Evolutionary conservation across 1,140 invertebrate genomes (phyloP).

Genomic region (Steinernema khuongi): DNA sequence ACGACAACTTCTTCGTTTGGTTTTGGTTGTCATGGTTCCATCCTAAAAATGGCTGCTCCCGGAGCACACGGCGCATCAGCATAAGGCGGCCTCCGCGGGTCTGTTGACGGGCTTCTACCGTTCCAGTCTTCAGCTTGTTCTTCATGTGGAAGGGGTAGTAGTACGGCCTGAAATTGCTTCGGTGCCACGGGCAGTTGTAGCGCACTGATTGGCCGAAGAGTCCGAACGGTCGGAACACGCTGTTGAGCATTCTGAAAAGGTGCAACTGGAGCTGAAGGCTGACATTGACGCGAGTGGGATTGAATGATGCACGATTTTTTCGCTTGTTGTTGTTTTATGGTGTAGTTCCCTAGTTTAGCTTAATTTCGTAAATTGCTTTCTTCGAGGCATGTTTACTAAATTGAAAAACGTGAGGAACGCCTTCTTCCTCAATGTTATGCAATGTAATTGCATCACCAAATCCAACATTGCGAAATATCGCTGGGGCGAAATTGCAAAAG

Average conservation of each 20-base stretch:
- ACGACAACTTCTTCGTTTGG: constrained; percentile 29
- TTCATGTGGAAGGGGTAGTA: constrained; percentile 49
- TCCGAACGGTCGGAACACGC: constrained; percentile 10
- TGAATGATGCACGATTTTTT: too few species aligned
- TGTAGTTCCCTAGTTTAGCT: too few species aligned
- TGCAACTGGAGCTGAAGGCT: not conserved
- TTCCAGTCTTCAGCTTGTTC: constrained; percentile 32
- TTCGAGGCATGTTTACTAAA: too few species aligned
- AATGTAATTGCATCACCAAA: too few species aligned
- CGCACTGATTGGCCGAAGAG: constrained; percentile 32
- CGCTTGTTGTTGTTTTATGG: too few species aligned
- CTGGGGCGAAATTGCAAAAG: too few species aligned
- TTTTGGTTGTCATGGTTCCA: constrained; percentile 36
- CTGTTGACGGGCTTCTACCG: constrained; percentile 37
- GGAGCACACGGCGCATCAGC: constrained; percentile 47
- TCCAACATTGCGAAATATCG: too few species aligned
- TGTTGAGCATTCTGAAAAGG: not conserved
- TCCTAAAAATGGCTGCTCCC: constrained; percentile 44
- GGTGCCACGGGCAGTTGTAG: constrained; percentile 50
- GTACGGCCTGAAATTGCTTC: constrained; percentile 46
- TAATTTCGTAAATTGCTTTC: too few species aligned
- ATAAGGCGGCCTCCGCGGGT: constrained; percentile 49
- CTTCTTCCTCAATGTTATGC: too few species aligned
- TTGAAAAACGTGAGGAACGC: too few species aligned
- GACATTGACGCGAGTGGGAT: too few species aligned